Conservation (phyloP, 1,140 invertebrate genomes). For the Drosophila teissieri region DNA sequence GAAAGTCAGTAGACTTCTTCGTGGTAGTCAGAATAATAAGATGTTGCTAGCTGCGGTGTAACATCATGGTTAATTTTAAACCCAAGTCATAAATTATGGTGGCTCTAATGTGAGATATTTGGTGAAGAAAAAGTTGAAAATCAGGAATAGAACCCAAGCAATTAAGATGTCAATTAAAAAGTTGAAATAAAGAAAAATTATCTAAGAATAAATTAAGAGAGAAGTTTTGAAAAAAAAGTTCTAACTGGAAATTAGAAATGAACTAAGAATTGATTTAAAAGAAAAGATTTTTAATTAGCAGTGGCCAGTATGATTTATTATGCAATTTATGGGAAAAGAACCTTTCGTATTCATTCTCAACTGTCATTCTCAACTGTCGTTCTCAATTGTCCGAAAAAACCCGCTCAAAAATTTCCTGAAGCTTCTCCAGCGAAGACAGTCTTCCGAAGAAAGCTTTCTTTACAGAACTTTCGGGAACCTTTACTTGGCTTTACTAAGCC, state of each 20-base stretch:
- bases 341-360: not conserved
- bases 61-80: constrained; percentile 76
- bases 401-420: constrained; percentile 8
- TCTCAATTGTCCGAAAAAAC: too few species aligned
- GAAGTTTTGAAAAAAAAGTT: constrained; percentile 17
- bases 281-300: constrained; percentile 30
- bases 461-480: constrained; percentile 56
- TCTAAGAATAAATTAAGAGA: constrained; percentile 37
- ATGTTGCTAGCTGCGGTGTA: constrained; percentile 31
- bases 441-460: constrained; percentile 43
- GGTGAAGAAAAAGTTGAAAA: constrained; percentile 37
- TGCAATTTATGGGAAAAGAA: constrained; percentile 8
- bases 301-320: constrained; percentile 12
- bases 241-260: constrained; percentile 42
- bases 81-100: constrained; percentile 47
- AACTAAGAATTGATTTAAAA: constrained; percentile 23
- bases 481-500: not conserved
- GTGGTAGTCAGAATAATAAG: constrained; percentile 20
- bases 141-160: constrained; percentile 34
- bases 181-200: constrained; percentile 48
- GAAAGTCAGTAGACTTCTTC: constrained; percentile 35
- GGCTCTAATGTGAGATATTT: constrained; percentile 4
- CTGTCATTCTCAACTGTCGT: not conserved
- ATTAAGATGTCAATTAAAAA: constrained; percentile 47
- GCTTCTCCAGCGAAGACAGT: constrained; percentile 1